Percentiles rank a stretch among this genome's conserved stretches.
These are phyloP conservation scores for Ectemnius cavifrons DNA, from an alignment of 2,888 invertebrate species.

Conservation along the genomic window DNA sequence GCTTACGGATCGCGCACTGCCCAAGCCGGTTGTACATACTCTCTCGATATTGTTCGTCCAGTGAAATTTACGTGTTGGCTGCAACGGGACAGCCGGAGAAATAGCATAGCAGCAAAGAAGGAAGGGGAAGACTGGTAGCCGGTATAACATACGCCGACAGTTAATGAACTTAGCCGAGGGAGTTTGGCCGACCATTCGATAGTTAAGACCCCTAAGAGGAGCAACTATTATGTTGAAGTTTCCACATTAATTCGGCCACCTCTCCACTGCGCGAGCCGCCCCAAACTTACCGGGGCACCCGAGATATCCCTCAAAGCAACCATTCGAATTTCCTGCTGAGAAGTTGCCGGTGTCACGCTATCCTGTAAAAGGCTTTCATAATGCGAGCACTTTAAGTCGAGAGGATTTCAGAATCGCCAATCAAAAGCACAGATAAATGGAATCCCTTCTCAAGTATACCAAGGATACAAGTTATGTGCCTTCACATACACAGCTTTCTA, in stretches of 20 bases:
- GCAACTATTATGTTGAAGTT: constrained; percentile 66
- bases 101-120: constrained; percentile 38
- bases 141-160: constrained; percentile 38
- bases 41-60: too few species aligned
- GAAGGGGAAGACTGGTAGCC: not conserved
- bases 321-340: constrained; percentile 57
- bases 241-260: constrained; percentile 65
- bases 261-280: constrained; percentile 32
- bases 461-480: not conserved
- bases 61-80: too few species aligned
- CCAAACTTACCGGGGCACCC: constrained; percentile 49
- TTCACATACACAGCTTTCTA: not conserved
- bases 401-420: not conserved
- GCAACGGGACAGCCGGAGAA: too few species aligned
- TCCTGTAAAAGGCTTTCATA: constrained; percentile 60
- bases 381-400: constrained; percentile 48
- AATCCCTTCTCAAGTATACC: too few species aligned
- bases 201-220: constrained; percentile 62
- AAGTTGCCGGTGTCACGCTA: constrained; percentile 55
- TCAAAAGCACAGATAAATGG: too few species aligned
- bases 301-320: constrained; percentile 64
- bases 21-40: too few species aligned
- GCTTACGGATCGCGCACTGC: not conserved
- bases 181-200: constrained; percentile 59
- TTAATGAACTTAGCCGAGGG: constrained; percentile 59